Percentiles rank a stretch among this genome's conserved stretches.
phyloP scores from a whole-genome alignment of 2,888 invertebrate genomes.

The Lydus trimaculatus region DNA sequence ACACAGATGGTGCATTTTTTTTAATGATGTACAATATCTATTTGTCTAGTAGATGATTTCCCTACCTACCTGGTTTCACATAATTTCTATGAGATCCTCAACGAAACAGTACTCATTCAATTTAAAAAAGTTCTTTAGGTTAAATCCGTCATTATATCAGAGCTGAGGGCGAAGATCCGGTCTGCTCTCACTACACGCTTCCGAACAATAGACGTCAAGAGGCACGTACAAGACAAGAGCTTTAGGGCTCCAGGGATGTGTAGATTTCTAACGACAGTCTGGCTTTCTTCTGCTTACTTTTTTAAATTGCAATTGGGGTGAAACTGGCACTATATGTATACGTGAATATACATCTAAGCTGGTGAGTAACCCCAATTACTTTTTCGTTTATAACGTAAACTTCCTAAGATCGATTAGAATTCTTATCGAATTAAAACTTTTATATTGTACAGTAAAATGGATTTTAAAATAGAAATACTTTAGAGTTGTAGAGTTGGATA shows the following conservation, averaged over 20 bases:
- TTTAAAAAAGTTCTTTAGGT: constrained; percentile 44
- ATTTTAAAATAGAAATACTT: neutral
- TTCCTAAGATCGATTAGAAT: neutral
- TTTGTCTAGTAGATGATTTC: constrained; percentile 1
- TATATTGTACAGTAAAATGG: neutral
- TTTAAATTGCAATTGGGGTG: constrained; percentile 15
- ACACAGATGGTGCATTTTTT: neutral
- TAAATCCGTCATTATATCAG: constrained; percentile 61
- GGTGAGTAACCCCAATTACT: neutral
- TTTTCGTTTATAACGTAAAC: neutral
- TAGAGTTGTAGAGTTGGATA: neutral
- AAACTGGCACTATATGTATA: constrained; percentile 1
- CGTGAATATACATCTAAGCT: neutral
- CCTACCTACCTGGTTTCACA: constrained; percentile 20
- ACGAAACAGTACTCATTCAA: constrained; percentile 29
- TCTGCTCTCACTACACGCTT: constrained; percentile 58
- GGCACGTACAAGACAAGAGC: constrained; percentile 56
- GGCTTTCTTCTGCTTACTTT: constrained; percentile 14
- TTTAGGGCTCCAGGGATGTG: constrained; percentile 47
- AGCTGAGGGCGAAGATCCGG: constrained; percentile 59
- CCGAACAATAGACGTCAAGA: constrained; percentile 61
- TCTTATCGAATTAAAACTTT: neutral
- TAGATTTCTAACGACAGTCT: constrained; percentile 22
- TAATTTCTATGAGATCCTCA: constrained; percentile 17
- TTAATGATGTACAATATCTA: neutral